phyloP scores from a whole-genome alignment of 2,113 vertebrate species.

The Rhombomys opimus region DNA sequence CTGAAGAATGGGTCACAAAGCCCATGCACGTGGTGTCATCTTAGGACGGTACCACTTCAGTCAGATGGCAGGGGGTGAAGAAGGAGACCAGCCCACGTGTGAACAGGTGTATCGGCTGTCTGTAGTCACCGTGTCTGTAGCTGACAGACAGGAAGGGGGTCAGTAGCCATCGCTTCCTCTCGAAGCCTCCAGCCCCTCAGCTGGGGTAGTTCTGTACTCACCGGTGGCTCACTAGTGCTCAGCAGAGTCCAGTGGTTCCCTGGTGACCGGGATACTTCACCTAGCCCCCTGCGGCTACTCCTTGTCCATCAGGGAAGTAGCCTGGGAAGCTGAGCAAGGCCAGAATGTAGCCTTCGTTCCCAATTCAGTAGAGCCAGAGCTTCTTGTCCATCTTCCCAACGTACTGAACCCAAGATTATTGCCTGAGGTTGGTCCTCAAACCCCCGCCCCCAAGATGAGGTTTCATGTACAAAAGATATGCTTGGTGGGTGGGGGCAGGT shows the following conservation, averaged over 20 bases:
- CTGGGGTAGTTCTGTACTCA: not conserved
- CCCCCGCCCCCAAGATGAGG: not conserved
- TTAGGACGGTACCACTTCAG: not conserved
- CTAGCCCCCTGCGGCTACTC: not conserved
- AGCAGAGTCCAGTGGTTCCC: not conserved
- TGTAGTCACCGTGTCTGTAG: not conserved
- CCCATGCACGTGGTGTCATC: not conserved
- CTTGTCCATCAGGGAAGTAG: not conserved
- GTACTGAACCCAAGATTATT: not conserved
- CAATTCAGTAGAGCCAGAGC: not conserved
- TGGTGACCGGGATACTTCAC: no score
- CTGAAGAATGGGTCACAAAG: not conserved
- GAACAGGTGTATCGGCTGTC: fast-evolving
- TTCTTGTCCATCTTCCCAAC: not conserved
- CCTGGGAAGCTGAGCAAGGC: not conserved
- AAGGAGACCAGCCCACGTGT: not conserved
- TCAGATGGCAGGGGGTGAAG: not conserved
- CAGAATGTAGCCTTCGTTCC: not conserved
- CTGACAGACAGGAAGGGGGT: not conserved
- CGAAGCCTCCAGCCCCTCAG: not conserved
- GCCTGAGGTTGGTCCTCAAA: not conserved
- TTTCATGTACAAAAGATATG: not conserved
- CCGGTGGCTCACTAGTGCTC: not conserved
- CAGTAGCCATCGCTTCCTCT: not conserved
- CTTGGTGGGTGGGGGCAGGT: no score